These are phyloP conservation scores for Mesembrinibis cayennensis DNA, from an alignment of 2,113 vertebrate genomes.

Conservation along the genomic window DNA sequence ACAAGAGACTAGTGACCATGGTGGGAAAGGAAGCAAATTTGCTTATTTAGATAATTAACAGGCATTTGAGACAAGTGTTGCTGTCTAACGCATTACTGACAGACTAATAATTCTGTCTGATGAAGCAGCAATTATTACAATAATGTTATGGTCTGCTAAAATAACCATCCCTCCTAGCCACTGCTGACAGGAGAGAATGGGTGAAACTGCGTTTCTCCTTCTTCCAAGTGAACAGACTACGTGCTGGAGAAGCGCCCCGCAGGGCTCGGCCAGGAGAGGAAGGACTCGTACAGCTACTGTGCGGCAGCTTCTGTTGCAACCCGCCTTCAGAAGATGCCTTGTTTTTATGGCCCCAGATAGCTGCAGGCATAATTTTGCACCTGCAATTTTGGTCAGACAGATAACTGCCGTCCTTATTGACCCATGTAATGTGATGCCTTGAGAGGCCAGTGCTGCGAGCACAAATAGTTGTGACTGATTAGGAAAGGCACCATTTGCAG, in stretches of 20 bases:
- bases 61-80: conserved; percentile 17
- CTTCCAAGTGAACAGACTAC: not conserved
- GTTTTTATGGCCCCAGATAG: conserved; percentile 5
- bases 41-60: conserved; percentile 17
- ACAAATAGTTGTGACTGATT: not conserved
- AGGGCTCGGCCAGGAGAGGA: not conserved
- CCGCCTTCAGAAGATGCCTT: not conserved
- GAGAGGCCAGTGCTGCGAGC: not conserved
- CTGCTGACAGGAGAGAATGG: not conserved
- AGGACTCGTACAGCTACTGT: not conserved
- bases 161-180: not conserved
- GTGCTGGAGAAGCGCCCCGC: not conserved
- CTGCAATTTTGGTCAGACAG: not conserved
- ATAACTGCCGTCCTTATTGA: not conserved
- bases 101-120: not conserved
- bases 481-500: not conserved
- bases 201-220: not conserved
- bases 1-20: fast-evolving
- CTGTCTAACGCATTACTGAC: not conserved
- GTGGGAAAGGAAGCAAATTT: not conserved
- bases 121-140: not conserved
- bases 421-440: not conserved
- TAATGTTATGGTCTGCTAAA: not conserved
- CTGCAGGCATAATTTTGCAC: conserved; percentile 4
- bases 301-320: not conserved